Percentiles rank a stretch among this genome's conserved stretches.
These are phyloP conservation scores for Drosophila obscura DNA, from an alignment of 1,140 invertebrate genomes.

Conservation along the genomic window DNA sequence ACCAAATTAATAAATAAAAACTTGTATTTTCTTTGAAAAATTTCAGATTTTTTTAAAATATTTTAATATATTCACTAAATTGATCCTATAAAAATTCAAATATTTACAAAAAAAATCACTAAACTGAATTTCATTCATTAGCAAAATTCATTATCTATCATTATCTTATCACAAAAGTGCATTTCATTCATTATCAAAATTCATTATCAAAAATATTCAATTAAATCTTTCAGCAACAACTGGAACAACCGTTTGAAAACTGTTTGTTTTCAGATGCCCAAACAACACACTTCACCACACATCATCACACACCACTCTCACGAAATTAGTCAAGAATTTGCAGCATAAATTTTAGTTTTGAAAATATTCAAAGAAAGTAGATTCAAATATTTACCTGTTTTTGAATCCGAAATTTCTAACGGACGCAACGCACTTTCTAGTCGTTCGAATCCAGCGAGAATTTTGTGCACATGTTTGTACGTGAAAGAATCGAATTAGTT, in stretches of 20 bases:
- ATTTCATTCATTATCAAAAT: too few relatives aligned
- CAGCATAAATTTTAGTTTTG: not conserved
- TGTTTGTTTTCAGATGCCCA: not conserved
- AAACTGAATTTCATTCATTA: too few relatives aligned
- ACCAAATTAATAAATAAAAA: not conserved
- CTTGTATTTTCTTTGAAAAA: not conserved
- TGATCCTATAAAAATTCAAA: too few relatives aligned
- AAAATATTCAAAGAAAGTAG: not conserved
- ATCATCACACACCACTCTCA: constrained; percentile 9
- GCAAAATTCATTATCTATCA: too few relatives aligned
- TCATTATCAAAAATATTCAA: too few relatives aligned
- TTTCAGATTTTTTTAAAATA: not conserved
- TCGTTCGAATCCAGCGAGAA: constrained; percentile 72
- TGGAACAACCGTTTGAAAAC: not conserved
- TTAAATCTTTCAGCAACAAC: too few relatives aligned
- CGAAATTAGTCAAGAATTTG: constrained; percentile 32
- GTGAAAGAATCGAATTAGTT: constrained; percentile 2
- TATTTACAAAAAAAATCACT: too few relatives aligned
- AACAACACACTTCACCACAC: not conserved
- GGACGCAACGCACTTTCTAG: constrained; percentile 68
- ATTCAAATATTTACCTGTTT: constrained; percentile 38
- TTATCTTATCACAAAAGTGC: too few relatives aligned
- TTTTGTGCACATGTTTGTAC: constrained; percentile 76
- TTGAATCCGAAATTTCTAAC: constrained; percentile 12
- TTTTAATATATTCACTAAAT: too few relatives aligned